These are phyloP conservation scores for Forpus xanthops DNA, from an alignment of 2,797 vertebrate genomes.

Conservation along the genomic window DNA sequence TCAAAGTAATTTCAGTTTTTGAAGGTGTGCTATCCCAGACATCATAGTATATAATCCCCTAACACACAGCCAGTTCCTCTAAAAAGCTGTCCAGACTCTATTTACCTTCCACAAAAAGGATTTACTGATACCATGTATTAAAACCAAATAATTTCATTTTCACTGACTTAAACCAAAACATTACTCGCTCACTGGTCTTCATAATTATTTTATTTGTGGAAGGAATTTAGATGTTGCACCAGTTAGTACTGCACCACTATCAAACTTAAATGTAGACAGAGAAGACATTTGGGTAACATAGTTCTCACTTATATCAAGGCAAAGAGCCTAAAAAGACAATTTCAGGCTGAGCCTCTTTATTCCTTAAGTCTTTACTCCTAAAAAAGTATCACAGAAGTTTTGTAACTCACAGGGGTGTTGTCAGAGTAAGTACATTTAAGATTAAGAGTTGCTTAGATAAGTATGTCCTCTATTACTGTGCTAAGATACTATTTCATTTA, in stretches of 20 bases:
- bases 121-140: neutral
- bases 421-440: conserved; percentile 5
- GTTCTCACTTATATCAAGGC: neutral
- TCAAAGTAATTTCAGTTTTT: neutral
- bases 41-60: neutral
- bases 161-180: neutral
- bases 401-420: neutral
- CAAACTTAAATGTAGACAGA: neutral
- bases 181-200: neutral
- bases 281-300: neutral
- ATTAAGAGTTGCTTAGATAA: neutral
- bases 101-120: neutral
- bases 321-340: neutral
- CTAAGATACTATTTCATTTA: neutral
- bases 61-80: neutral
- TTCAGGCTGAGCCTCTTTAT: neutral
- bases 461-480: neutral
- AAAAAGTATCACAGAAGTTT: neutral
- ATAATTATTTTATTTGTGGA: neutral
- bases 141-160: rapidly evolving
- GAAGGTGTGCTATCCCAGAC: neutral
- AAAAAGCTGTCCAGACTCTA: neutral
- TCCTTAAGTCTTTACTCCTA: neutral
- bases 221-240: neutral
- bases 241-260: neutral